Base-by-base conservation (phyloP, 2,797 vertebrate genomes). In the Scleropages formosus region DNA sequence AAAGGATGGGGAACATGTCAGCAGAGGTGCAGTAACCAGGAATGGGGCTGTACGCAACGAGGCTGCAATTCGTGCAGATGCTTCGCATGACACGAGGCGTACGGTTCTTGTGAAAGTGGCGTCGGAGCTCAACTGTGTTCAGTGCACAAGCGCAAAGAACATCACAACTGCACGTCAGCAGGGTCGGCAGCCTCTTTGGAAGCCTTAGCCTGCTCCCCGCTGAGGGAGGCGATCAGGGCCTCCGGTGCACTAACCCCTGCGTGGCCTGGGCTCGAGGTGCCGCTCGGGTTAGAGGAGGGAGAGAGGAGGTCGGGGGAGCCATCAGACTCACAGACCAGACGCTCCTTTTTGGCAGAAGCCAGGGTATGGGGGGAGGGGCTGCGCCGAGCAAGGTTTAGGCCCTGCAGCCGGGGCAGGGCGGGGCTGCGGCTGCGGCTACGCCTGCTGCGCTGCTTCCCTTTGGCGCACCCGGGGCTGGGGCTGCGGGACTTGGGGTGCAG, bases 401-500 rank as follows among this genome's bases (percentile, higher is more conserved):
- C 88, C 24, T 93, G 92, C 70, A 90, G 90, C 84, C 65, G 89
- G 84, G 46, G 88, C 85, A 0, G 83, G 83, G 77, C 86, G n/a
- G 51, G 70, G 44, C 82, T 86, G 64, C 71, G 78, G 77, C 93
- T 94, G 39, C 69, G 79, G 79, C 82, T 86, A 75, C 78, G 56
- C 3, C 84, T 83, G 65, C 85, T 89, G 79, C 90, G 94, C 1
- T 88, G 80, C 72, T 88, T 89, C 63, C 85, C 87, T 73, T 93
- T 94, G 84, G 87, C 85, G 80, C 91, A 92, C 77, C 87, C 90
- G 0, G 94, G 94, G 70, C 95, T 97, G 75, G 95, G 92, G 80
- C 94, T 96, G 47, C 94, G 93, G 65, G 95, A 96, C 74, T 93
- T 92, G 24, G 91, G 90, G 56, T 94, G 94, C 53, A 92, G 89